Percentiles rank a stretch among this genome's conserved stretches.
Conservation (phyloP, 92 coral and sea anemone species). For the Actinostola sp. region DNA sequence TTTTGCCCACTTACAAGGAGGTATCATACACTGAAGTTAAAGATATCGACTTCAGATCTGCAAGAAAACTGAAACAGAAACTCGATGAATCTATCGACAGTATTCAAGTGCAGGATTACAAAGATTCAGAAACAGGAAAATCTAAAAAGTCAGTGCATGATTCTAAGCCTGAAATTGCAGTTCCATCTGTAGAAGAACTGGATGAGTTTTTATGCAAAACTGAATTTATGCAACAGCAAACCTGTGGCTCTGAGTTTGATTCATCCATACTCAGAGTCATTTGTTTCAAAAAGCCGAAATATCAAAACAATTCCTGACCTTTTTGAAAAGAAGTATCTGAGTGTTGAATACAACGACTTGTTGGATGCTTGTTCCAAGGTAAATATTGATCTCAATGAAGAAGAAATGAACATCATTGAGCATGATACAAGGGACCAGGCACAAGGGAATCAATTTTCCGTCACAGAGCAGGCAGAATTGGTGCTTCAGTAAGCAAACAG, state of each 20-base stretch:
- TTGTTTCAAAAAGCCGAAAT: background rate
- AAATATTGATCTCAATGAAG: no score
- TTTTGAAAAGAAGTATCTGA: no score
- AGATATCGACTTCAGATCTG: slow-evolving; percentile 52
- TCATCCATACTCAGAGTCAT: background rate
- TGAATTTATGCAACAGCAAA: background rate
- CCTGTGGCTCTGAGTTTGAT: background rate
- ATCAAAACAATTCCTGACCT: no score
- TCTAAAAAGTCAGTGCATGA: no score
- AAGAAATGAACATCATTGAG: no score
- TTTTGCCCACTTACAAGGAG: slow-evolving; percentile 28
- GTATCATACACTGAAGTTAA: slow-evolving; percentile 30
- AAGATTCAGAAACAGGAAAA: no score
- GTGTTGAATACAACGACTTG: no score
- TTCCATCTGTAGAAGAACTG: background rate
- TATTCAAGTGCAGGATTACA: no score
- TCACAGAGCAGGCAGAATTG: slow-evolving; percentile 48
- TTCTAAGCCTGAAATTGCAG: background rate
- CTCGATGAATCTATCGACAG: slow-evolving; percentile 27
- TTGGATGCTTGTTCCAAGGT: no score
- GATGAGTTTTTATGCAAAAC: background rate
- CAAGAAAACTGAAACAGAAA: slow-evolving; percentile 39
- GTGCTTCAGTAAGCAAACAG: slow-evolving; percentile 27
- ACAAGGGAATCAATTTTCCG: slow-evolving; percentile 25
- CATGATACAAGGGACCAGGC: slow-evolving; percentile 23